Conservation (phyloP, 2,888 invertebrate species). For the Pelosia muscerda region DNA sequence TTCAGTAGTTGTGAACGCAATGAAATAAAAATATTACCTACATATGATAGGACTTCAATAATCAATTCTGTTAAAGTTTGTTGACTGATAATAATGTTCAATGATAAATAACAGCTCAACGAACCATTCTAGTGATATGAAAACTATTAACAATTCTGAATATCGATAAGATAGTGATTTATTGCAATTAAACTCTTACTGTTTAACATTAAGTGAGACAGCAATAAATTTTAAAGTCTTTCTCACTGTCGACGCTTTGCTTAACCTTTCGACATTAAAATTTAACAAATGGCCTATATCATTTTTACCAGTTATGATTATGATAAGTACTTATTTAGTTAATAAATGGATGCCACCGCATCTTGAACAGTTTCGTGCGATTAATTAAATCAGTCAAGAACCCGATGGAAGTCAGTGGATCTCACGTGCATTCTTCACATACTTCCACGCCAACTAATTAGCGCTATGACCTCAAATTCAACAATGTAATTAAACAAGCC, state of each 20-base stretch:
- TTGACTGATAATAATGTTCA: conserved; percentile 60
- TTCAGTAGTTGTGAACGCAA: conserved; percentile 3
- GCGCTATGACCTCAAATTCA: conserved; percentile 62
- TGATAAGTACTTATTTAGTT: conserved; percentile 10
- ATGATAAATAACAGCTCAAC: conserved; percentile 50
- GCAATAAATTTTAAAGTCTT: conserved; percentile 34
- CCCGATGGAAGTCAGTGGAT: conserved; percentile 64
- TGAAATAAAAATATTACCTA: conserved; percentile 22
- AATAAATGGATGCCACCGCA: conserved; percentile 39
- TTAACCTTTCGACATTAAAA: neutral
- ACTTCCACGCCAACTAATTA: conserved; percentile 66
- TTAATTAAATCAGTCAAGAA: conserved; percentile 66
- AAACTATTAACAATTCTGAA: conserved; percentile 53
- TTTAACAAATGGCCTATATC: neutral
- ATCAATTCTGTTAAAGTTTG: conserved; percentile 51
- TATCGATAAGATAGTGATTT: conserved; percentile 52
- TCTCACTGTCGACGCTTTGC: conserved; percentile 31
- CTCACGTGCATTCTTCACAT: conserved; percentile 74
- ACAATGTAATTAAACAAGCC: conserved; percentile 38
- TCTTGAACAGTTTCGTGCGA: conserved; percentile 63
- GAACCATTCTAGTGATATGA: conserved; percentile 48
- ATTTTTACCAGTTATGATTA: neutral
- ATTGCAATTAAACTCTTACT: conserved; percentile 42
- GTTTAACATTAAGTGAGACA: neutral
- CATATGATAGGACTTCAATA: conserved; percentile 33